Percentiles rank a stretch among this genome's conserved stretches.
Conservation (phyloP, 2,797 vertebrate genomes). For the Graptemys geographica region DNA sequence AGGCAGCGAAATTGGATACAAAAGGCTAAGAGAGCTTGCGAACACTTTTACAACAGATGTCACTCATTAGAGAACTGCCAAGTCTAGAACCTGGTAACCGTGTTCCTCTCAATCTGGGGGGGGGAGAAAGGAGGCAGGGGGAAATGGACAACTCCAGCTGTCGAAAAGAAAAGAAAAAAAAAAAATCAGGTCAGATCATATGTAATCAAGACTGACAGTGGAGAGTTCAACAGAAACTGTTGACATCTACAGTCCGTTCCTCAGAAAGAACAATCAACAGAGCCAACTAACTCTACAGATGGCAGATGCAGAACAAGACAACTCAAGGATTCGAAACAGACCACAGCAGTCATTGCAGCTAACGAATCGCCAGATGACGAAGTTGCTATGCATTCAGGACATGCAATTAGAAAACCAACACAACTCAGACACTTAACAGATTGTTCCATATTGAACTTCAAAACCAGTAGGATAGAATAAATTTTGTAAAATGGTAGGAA, state of each 20-base stretch:
- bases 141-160: not conserved
- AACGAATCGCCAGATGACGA: not conserved
- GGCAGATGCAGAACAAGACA: not conserved
- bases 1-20: too few relatives aligned
- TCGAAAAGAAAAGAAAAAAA: not conserved
- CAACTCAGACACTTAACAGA: not conserved
- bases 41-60: too few relatives aligned
- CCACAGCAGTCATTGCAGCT: not conserved
- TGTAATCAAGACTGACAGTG: not conserved
- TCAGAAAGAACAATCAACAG: not conserved
- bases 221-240: not conserved
- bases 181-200: not conserved
- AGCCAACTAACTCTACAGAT: not conserved
- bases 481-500: not conserved
- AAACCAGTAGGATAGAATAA: not conserved
- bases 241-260: not conserved
- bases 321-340: not conserved
- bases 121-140: rapidly evolving
- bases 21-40: too few relatives aligned
- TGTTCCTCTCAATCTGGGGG: not conserved
- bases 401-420: not conserved
- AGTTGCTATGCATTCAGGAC: not conserved
- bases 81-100: not conserved
- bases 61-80: not conserved
- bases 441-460: not conserved